Evolutionary conservation across 53 echinoderm and acorn worm species (phyloP), one percentile per base, ranked within the genome.

Genomic region (Antedon mediterranea): DNA sequence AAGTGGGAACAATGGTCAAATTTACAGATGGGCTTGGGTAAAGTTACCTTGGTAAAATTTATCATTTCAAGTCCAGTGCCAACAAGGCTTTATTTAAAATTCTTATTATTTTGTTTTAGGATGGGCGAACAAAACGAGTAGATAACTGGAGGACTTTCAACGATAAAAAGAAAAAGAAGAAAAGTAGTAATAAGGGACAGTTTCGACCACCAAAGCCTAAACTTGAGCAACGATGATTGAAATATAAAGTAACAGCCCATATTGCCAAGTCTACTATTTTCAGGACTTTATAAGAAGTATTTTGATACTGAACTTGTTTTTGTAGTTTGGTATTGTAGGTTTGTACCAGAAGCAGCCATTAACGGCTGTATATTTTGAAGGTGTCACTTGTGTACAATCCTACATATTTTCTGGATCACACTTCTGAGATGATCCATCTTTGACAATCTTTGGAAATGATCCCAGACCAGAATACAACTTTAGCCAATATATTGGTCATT

Each of bases 181-280:
- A 95, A 77, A 85, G 80, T 26, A 98, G 93, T 74, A 84, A 84
- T 32, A 84, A 90, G 42, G 86, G 88, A 90, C 81, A 82, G 34
- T 98, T 98, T 76, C 91, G 93, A 80, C 98, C 98, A 28, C 98
- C 98, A 4, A 98, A 98, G 34, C 98, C 92, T 9, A 98, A 98
- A 83, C 86, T 92, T n/a, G 98, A 98, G 30, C 73, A 89, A 73
- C 89, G 92, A 86, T 92, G 87, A 80, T n/a, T n/a, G n/a, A n/a
- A n/a, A n/a, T n/a, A n/a, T n/a, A n/a, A n/a, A n/a, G n/a, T n/a
- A n/a, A n/a, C n/a, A n/a, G n/a, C n/a, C n/a, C n/a, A n/a, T n/a
- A n/a, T n/a, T n/a, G n/a, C n/a, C n/a, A n/a, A n/a, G n/a, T 57
- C 41, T 57, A 23, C 57, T 57, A 26, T 57, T 57, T 23, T 3